These are phyloP conservation scores for Cydia pomonella DNA, from an alignment of 1,140 invertebrate genomes.

Conservation along the genomic window DNA sequence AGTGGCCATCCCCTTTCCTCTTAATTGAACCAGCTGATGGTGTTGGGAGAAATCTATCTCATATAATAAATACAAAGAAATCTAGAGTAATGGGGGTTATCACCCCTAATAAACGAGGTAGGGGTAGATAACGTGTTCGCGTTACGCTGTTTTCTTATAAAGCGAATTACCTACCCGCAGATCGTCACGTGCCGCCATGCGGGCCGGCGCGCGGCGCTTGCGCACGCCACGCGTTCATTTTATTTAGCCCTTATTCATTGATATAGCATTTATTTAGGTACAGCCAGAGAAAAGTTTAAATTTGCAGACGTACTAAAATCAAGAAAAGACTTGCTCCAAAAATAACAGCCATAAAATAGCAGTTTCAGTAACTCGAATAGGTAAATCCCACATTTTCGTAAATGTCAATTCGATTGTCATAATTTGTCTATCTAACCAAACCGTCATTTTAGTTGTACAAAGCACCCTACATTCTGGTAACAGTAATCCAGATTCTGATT, in stretches of 20 bases:
- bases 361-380: no score
- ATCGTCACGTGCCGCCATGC: conserved; percentile 55
- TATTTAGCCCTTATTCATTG: not conserved
- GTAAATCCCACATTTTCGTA: no score
- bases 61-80: conserved; percentile 46
- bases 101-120: conserved; percentile 41
- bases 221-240: conserved; percentile 22
- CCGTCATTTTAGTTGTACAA: no score
- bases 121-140: conserved; percentile 54
- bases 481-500: no score
- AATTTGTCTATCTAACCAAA: no score
- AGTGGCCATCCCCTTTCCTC: no score
- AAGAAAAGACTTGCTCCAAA: no score
- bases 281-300: not conserved
- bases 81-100: conserved; percentile 62
- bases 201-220: conserved; percentile 40
- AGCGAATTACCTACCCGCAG: conserved; percentile 52
- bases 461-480: no score
- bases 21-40: no score
- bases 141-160: conserved; percentile 37
- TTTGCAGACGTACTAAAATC: no score
- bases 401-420: no score
- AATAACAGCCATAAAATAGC: no score
- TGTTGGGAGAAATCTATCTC: not conserved
- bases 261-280: not conserved